Conservation (phyloP, 2,888 invertebrate genomes). For the Agrochola litura region DNA sequence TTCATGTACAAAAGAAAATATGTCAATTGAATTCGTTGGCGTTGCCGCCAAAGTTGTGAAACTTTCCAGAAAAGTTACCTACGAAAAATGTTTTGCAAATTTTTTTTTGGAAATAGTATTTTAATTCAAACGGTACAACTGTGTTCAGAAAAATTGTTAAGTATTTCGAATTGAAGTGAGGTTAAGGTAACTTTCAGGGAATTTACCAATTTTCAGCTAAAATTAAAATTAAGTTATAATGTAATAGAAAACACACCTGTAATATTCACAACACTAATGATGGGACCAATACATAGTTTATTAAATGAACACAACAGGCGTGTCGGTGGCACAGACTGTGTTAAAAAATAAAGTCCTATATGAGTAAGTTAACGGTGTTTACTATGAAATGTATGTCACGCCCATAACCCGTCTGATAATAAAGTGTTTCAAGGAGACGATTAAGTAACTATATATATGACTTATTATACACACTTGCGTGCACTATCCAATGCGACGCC, state of each 20-base stretch:
- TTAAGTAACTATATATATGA: constrained; percentile 85
- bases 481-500: constrained; percentile 58
- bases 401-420: constrained; percentile 87
- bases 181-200: neutral
- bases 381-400: constrained; percentile 86
- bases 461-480: constrained; percentile 72
- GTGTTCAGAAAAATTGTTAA: neutral
- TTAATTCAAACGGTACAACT: neutral
- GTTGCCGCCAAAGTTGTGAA: neutral
- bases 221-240: neutral
- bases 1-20: constrained; percentile 32
- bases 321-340: constrained; percentile 42
- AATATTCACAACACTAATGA: constrained; percentile 44
- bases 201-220: neutral
- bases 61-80: neutral
- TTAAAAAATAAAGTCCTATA: constrained; percentile 66
- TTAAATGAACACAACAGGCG: constrained; percentile 42
- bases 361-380: constrained; percentile 77
- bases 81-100: too few species aligned
- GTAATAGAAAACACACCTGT: constrained; percentile 18
- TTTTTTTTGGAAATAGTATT: too few species aligned
- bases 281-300: constrained; percentile 47
- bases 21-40: neutral
- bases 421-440: constrained; percentile 88
- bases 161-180: neutral